A percentile compares a stretch with the other conserved stretches of the same genome.
These are phyloP conservation scores for Darevskia nairensis DNA, from an alignment of 2,797 vertebrate species.

Conservation along the genomic window DNA sequence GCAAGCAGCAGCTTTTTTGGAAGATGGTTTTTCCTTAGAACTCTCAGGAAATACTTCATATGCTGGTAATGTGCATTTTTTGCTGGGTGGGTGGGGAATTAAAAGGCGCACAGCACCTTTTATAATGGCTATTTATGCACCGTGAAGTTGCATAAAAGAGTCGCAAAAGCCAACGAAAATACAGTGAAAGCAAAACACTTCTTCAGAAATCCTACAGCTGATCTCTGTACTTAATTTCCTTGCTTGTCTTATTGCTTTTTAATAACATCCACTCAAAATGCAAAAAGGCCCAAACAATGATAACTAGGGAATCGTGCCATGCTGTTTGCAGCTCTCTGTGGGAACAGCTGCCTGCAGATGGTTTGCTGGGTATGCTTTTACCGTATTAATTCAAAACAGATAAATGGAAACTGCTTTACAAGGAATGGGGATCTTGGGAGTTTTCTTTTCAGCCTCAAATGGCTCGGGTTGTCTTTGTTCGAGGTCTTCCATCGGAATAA, in stretches of 20 bases:
- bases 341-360: conserved; percentile 4
- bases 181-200: background rate
- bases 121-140: background rate
- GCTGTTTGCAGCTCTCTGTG: conserved; percentile 3
- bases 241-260: background rate
- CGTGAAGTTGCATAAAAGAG: background rate
- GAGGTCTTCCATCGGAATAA: conserved; percentile 14
- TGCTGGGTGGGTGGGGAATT: too few relatives aligned
- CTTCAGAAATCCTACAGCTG: background rate
- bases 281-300: background rate
- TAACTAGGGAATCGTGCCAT: background rate
- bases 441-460: conserved; percentile 33
- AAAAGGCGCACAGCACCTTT: background rate
- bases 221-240: conserved; percentile 20
- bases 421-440: conserved; percentile 3
- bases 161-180: background rate
- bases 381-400: conserved; percentile 41
- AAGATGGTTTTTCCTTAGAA: too few relatives aligned
- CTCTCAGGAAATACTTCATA: background rate
- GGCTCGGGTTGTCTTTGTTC: conserved; percentile 13
- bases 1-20: too few relatives aligned
- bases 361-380: conserved; percentile 26
- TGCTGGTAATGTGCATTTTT: background rate
- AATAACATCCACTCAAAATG: conserved; percentile 8
- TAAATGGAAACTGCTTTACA: conserved; percentile 34